These are phyloP conservation scores for Holacanthella duospinosa DNA, from an alignment of 2,888 invertebrate species.

Conservation along the genomic window DNA sequence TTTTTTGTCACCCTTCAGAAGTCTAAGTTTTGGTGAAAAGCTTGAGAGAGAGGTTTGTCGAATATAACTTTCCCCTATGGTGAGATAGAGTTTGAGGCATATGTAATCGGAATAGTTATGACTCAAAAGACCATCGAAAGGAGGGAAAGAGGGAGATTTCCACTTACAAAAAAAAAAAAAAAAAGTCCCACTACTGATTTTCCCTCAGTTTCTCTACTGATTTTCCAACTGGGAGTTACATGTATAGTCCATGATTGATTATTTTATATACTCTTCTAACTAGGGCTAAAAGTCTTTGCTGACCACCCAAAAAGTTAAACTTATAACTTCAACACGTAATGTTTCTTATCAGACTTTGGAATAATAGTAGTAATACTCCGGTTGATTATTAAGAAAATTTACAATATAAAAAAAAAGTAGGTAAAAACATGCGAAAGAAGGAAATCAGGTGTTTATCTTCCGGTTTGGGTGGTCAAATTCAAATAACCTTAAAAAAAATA, in stretches of 20 bases:
- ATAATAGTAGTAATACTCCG: too few species aligned
- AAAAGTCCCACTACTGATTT: neutral
- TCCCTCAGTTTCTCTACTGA: too few species aligned
- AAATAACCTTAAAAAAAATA: too few species aligned
- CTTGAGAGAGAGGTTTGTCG: neutral
- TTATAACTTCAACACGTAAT: neutral
- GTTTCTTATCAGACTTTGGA: neutral
- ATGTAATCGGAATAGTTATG: neutral
- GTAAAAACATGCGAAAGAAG: too few species aligned
- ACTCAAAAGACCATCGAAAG: neutral
- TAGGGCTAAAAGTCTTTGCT: too few species aligned
- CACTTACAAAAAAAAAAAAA: too few species aligned
- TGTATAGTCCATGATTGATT: neutral
- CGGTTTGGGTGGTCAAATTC: too few species aligned
- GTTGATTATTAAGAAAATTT: too few species aligned
- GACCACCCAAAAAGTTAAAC: neutral
- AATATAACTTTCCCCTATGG: neutral
- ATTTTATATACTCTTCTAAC: neutral
- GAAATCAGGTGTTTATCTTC: too few species aligned
- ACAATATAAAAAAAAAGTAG: too few species aligned
- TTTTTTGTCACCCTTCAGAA: neutral
- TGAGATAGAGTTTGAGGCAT: neutral
- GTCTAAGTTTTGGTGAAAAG: too few species aligned
- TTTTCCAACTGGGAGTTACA: neutral
- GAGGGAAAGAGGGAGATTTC: too few species aligned